Base-by-base conservation (phyloP, 2,797 vertebrate genomes). In the Emys orbicularis region DNA sequence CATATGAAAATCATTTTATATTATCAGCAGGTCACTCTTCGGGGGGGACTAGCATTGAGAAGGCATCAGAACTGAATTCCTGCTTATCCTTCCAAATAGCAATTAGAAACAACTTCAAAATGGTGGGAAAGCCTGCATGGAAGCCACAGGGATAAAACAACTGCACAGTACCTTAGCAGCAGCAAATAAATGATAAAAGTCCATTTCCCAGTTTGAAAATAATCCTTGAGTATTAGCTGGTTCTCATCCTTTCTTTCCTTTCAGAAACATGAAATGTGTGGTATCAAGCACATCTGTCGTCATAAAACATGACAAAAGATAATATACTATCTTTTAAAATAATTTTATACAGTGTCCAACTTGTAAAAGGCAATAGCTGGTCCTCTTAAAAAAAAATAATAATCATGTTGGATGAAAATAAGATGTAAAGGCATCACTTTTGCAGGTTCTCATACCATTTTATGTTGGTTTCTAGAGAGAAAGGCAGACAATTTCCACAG, bases 41-140 rank as follows among this genome's bases (percentile, higher is more conserved):
- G 27, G 3, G 13, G 90, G 91, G 94, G 2, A 25, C 79, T 50
- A 79, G 12, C 44, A 84, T 81, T 91, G 8, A 57, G 88, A 82
- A 89, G 74, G 16, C 15, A 56, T 21, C 80, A 50, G 87, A 93
- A 91, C 37, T 2, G 81, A 91, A 68, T 84, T 92, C 44, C 21
- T 85, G 74, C 6, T 80, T 81, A 88, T 47, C 31, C 95, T 88
- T 89, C 65, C 49, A 87, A 86, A 91, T 93, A 65, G 0, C 81
- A 89, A 87, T 65, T 52, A 88, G 57, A 12, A 95, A 85, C 57
- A 90, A 84, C 86, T 93, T 88, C 68, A 74, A 84, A 94, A 89
- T 79, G 23, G 19, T 52, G 9, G 5, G 53, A 94, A 91, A 80
- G 29, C 2, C 56, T 87, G 5, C 31, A 53, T 31, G 10, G 79